phyloP scores from a whole-genome alignment of 2,113 vertebrate species.

The Buteo buteo region DNA sequence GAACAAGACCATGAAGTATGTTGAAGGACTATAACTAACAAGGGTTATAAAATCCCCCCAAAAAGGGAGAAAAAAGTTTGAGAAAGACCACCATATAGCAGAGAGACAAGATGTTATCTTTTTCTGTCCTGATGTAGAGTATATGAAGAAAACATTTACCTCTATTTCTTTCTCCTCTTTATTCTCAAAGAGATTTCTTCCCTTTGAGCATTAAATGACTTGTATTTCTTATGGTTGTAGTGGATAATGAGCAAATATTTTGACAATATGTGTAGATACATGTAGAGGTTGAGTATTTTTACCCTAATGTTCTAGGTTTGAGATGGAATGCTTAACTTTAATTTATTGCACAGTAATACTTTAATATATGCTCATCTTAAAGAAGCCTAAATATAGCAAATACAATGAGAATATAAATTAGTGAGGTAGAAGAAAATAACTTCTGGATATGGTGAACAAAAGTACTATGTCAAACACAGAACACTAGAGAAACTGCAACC shows the following conservation, averaged over 20 bases:
- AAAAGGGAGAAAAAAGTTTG: not conserved
- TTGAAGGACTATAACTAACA: not conserved
- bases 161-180: not conserved
- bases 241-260: not conserved
- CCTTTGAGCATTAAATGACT: not conserved
- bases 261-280: not conserved
- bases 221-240: not conserved
- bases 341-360: not conserved
- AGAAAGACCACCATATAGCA: not conserved
- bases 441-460: not conserved
- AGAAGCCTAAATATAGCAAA: not conserved
- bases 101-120: not conserved
- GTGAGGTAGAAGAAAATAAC: not conserved
- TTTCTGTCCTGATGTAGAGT: not conserved
- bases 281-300: not conserved
- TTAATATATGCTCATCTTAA: not conserved
- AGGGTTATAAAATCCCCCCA: rapidly evolving
- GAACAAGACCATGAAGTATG: rapidly evolving
- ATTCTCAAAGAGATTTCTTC: not conserved
- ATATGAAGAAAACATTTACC: not conserved
- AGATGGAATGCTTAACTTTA: not conserved
- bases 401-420: not conserved
- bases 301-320: not conserved
- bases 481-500: not conserved
- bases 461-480: not conserved